These are phyloP conservation scores for Artemia sp. DNA, from an alignment of 2,888 invertebrate genomes.

Conservation along the genomic window DNA sequence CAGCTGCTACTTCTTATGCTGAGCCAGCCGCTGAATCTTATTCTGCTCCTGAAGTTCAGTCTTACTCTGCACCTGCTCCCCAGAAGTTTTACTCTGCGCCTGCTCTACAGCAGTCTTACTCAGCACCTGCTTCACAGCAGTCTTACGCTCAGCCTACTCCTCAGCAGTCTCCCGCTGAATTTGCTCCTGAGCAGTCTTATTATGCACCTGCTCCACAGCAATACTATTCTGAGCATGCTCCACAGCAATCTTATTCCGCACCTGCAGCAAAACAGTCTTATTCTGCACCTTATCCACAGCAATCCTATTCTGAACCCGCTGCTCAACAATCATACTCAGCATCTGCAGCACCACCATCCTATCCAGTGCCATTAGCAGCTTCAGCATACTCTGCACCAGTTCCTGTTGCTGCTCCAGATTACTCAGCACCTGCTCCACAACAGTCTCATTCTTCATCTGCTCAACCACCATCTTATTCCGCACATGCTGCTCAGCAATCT, in stretches of 20 bases:
- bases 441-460: no score
- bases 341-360: constrained; percentile 15
- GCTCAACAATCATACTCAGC: neutral
- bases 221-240: neutral
- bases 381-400: constrained; percentile 19
- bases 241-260: neutral
- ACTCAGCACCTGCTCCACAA: neutral
- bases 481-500: neutral
- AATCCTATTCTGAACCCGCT: constrained; percentile 16
- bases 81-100: no score
- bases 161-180: neutral
- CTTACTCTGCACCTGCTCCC: constrained; percentile 18
- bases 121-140: neutral
- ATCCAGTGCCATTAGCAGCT: neutral
- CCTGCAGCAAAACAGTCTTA: neutral
- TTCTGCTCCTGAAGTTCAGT: constrained; percentile 4
- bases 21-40: constrained; percentile 18
- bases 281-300: neutral
- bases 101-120: neutral
- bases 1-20: constrained; percentile 18
- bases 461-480: neutral
- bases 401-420: constrained; percentile 13
- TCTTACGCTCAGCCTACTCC: neutral
- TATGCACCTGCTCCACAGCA: constrained; percentile 11
- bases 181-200: neutral